Evolutionary conservation across 2,797 vertebrate genomes (phyloP).

Genomic region (Zalophus californianus): DNA sequence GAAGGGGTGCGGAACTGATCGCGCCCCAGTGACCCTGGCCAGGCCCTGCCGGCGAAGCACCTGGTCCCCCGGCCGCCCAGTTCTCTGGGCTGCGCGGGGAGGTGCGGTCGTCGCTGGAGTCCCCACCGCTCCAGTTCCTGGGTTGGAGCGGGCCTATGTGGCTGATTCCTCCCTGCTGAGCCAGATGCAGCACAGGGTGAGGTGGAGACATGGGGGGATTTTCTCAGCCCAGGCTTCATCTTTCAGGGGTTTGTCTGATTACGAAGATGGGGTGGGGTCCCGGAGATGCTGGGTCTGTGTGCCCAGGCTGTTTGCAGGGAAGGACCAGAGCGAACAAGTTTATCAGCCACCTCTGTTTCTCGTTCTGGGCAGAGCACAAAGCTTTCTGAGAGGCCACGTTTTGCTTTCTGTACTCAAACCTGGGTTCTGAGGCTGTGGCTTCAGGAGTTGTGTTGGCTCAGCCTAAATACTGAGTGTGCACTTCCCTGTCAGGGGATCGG

Average conservation of each 20-base stretch:
- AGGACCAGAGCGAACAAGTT: fast-evolving
- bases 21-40: neutral
- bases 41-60: neutral
- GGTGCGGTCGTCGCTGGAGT: neutral
- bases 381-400: neutral
- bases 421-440: neutral
- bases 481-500: neutral
- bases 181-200: fast-evolving
- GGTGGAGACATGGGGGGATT: neutral
- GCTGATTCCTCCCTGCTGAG: neutral
- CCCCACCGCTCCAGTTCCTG: neutral
- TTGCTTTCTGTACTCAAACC: neutral
- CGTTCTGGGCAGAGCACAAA: neutral
- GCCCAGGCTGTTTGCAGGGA: neutral
- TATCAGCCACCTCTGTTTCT: neutral
- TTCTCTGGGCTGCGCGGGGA: neutral
- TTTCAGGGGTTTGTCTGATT: neutral
- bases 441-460: neutral
- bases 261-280: neutral
- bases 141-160: neutral
- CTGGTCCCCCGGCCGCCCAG: fast-evolving
- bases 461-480: neutral
- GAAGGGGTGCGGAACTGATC: neutral
- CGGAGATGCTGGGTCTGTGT: fast-evolving
- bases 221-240: neutral